Conservation (phyloP, 2,888 invertebrate species). For the Argyresthia albistria region DNA sequence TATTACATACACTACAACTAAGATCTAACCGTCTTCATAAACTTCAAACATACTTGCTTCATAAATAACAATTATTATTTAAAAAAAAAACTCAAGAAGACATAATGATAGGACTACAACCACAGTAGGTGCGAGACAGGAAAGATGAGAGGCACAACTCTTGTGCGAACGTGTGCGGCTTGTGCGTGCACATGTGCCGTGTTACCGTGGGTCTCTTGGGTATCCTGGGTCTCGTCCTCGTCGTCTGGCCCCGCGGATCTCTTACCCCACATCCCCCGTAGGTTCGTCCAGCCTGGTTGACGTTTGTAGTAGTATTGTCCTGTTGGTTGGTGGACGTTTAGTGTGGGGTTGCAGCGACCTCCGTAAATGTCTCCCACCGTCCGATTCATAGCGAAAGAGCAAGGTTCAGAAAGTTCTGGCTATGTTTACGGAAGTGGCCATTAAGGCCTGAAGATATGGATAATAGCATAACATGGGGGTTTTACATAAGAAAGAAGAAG, state of each 20-base stretch:
- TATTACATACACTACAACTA: too few species aligned
- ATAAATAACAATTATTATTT: too few species aligned
- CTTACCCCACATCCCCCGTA: conserved; percentile 87
- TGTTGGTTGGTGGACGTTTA: conserved; percentile 29
- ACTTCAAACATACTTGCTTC: too few species aligned
- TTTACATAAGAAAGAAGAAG: too few species aligned
- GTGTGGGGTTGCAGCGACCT: neutral
- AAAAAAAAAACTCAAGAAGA: neutral
- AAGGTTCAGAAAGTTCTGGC: neutral
- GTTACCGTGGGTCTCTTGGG: neutral
- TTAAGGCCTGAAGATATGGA: too few species aligned
- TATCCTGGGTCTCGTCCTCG: neutral
- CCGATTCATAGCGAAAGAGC: neutral
- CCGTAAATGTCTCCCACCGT: neutral
- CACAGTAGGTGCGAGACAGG: neutral
- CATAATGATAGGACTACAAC: neutral
- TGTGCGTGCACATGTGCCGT: neutral
- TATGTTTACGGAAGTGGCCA: too few species aligned
- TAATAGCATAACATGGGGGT: too few species aligned
- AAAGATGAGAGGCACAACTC: neutral
- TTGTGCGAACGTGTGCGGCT: neutral
- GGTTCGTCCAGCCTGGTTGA: conserved; percentile 84
- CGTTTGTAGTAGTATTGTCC: conserved; percentile 83
- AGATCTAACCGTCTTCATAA: too few species aligned
- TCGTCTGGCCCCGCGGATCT: conserved; percentile 28